A percentile compares a stretch with the other conserved stretches of the same genome.
These are phyloP conservation scores for Hemistola chrysoprasaria DNA, from an alignment of 2,888 invertebrate genomes.

Conservation along the genomic window DNA sequence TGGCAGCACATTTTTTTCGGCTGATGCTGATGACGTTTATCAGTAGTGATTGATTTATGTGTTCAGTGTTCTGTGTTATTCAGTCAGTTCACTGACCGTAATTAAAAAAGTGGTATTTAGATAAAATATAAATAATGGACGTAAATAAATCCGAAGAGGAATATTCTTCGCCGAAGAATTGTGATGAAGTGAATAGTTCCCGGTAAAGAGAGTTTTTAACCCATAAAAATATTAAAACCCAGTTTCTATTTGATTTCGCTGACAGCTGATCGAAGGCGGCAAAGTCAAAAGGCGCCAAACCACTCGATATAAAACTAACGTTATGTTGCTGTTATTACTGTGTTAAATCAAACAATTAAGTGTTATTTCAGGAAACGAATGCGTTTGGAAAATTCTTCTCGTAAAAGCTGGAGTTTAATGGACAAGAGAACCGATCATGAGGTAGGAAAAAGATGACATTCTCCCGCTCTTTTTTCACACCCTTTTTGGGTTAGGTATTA, in stretches of 20 bases:
- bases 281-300: constrained; percentile 75
- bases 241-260: constrained; percentile 37
- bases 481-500: constrained; percentile 46
- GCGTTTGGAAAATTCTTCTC: constrained; percentile 52
- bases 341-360: constrained; percentile 14
- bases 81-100: constrained; percentile 26
- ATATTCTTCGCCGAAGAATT: constrained; percentile 34
- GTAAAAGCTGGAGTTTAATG: constrained; percentile 74
- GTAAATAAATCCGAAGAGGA: constrained; percentile 49
- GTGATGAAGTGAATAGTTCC: constrained; percentile 56
- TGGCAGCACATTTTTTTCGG: no score
- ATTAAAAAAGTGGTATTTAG: constrained; percentile 5
- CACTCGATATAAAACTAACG: constrained; percentile 1
- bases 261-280: constrained; percentile 78
- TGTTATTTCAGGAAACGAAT: constrained; percentile 61
- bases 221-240: constrained; percentile 29
- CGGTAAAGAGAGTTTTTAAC: constrained; percentile 48
- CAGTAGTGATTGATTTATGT: no score
- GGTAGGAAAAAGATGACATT: constrained; percentile 43
- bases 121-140: constrained; percentile 47
- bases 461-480: constrained; percentile 58
- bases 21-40: no score
- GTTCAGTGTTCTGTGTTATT: no score
- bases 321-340: neutral
- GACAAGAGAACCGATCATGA: constrained; percentile 70